Evolutionary conservation across 2,888 invertebrate species (phyloP).

Genomic region (Rotaria sp.): DNA sequence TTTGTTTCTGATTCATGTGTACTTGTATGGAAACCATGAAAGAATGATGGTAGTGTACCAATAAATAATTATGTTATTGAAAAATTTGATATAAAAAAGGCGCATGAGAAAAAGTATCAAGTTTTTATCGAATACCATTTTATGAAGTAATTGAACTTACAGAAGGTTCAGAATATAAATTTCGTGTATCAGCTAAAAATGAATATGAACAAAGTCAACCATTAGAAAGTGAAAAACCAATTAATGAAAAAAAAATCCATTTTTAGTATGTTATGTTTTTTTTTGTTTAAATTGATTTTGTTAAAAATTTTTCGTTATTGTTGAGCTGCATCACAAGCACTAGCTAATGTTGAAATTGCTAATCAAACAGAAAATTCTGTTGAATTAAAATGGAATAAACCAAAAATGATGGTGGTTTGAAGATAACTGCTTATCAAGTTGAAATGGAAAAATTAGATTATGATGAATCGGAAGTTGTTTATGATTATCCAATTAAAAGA

Average conservation of each 20-base stretch:
- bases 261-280: too few species aligned
- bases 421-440: constrained; percentile 84
- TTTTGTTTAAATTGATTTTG: too few species aligned
- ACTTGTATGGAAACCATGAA: constrained; percentile 61
- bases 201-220: constrained; percentile 94
- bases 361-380: too few species aligned
- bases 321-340: constrained; percentile 80
- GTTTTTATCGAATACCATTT: constrained; percentile 80
- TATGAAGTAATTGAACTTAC: constrained; percentile 93
- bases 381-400: constrained; percentile 81
- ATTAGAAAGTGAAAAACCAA: too few species aligned
- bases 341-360: constrained; percentile 64
- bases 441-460: constrained; percentile 64
- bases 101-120: constrained; percentile 62
- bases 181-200: constrained; percentile 92
- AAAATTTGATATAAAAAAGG: constrained; percentile 68
- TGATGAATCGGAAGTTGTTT: constrained; percentile 68
- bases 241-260: too few species aligned
- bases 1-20: constrained; percentile 92
- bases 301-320: too few species aligned
- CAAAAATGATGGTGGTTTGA: constrained; percentile 87
- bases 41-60: constrained; percentile 84
- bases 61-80: constrained; percentile 93
- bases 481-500: constrained; percentile 67
- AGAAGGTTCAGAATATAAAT: constrained; percentile 69